A percentile compares a stretch with the other conserved stretches of the same genome.
Conservation (phyloP, 35 echinoderm and acorn worm genomes). For the Patiria miniata region DNA sequence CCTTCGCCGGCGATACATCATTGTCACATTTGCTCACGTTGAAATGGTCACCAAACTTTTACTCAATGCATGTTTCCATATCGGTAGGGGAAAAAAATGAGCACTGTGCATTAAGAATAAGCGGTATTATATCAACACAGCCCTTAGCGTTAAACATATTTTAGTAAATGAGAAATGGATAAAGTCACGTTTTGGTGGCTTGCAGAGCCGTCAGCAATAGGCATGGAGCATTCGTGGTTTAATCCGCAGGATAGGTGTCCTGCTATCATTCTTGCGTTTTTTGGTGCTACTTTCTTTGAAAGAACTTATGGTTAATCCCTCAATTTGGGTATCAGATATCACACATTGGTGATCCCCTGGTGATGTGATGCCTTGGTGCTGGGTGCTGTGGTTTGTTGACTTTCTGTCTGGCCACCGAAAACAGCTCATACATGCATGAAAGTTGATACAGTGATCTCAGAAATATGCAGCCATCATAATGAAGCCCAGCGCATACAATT, state of each 20-base stretch:
- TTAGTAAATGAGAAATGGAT: neutral
- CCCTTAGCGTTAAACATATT: neutral
- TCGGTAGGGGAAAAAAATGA: no score
- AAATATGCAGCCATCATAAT: no score
- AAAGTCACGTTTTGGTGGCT: constrained; percentile 17
- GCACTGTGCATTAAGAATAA: no score
- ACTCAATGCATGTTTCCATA: no score
- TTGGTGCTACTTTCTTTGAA: neutral
- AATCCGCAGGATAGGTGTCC: neutral
- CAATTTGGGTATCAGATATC: neutral
- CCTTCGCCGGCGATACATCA: neutral
- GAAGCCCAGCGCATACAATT: no score
- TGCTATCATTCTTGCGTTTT: neutral
- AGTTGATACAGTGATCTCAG: no score
- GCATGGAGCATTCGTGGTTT: neutral
- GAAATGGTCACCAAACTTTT: no score
- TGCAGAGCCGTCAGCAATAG: neutral
- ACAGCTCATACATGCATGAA: no score
- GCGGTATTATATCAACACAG: no score
- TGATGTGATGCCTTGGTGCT: neutral
- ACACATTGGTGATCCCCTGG: constrained; percentile 1
- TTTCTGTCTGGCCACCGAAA: neutral
- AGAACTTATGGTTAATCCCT: neutral
- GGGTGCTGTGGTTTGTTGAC: constrained; percentile 1
- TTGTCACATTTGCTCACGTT: constrained; percentile 13